Evolutionary conservation across 2,113 vertebrate species (phyloP), one percentile per base, ranked within the genome.

Genomic region (Cyprinodon tularosa): DNA sequence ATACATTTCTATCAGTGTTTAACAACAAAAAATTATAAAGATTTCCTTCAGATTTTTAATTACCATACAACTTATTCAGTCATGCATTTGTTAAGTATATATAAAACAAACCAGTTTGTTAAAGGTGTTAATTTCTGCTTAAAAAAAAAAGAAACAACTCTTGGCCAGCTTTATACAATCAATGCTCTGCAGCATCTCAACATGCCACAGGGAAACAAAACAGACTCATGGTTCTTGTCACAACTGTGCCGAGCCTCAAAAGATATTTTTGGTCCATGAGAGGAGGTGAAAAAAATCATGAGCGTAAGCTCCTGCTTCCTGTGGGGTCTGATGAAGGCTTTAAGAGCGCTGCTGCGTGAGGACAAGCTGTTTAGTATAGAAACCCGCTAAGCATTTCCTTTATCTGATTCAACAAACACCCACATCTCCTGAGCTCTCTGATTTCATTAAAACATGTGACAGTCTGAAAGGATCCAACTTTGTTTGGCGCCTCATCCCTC

Each of bases 221-320:
- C 7, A 12, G 63, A 53, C 69, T 79, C 36, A 66, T 81, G 82
- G 47, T 67, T 85, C 59, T 66, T 66, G 64, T 90, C 83, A 50
- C 71, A 70, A 69, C 68, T 12, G 57, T n/a, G 17, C 22, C 40
- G 71, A 57, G 80, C 37, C 45, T 66, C 15, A 40, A 15, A 70
- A 66, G 74, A 85, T 85, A 87, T 90, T 89, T 86, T 84, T 80
- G 80, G 82, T 88, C 74, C 62, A 39, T 84, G 67, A 86, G 78
- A 78, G 77, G 74, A 86, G 71, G 85, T 76, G 73, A 69, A 84
- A 84, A 79, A 39, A 20, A 57, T n/a, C 50, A 57, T 64, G 53
- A 57, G 76, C 63, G 65, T 74, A 72, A 66, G 72, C 71, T 61
- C 78, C 38, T 37, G 7, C 72, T 76, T 88, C 84, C 84, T 83